Evolutionary conservation across 2,888 invertebrate genomes (phyloP).

Genomic region (Rhyacophila evoluta): DNA sequence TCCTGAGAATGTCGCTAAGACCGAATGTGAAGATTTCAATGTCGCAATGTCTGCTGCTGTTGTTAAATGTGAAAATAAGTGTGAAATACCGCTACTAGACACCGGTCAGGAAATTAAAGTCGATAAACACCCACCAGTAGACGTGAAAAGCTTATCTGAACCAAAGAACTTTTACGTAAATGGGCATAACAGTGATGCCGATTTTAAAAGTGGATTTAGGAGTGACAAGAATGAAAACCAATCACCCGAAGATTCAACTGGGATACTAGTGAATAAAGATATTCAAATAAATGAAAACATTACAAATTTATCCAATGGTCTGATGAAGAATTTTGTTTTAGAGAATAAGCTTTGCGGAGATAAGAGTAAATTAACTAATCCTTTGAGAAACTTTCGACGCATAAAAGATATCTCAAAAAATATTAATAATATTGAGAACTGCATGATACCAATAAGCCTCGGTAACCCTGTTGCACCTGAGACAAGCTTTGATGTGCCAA

Average conservation of each 20-base stretch:
- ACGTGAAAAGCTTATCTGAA: background rate
- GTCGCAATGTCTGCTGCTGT: background rate
- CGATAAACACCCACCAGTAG: background rate
- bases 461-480: no score
- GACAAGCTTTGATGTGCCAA: no score
- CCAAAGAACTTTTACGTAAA: background rate
- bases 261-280: background rate
- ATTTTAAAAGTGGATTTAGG: background rate
- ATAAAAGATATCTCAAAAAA: constrained; percentile 40
- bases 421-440: constrained; percentile 28
- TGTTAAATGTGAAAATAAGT: background rate
- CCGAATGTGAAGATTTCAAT: background rate
- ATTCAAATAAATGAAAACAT: constrained; percentile 12
- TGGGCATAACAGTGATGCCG: background rate
- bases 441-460: no score
- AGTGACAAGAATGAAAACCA: background rate
- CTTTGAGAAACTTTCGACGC: constrained; percentile 47
- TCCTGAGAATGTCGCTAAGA: constrained; percentile 26
- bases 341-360: constrained; percentile 1
- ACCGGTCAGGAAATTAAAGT: constrained; percentile 36
- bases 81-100: constrained; percentile 25
- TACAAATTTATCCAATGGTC: constrained; percentile 9
- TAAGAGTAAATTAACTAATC: constrained; percentile 33
- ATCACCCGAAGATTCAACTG: background rate
- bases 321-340: constrained; percentile 16